Percentiles rank a stretch among this genome's conserved stretches.
Evolutionary conservation across 2,797 vertebrate genomes (phyloP).

Genomic region (Orestias chungarensis): DNA sequence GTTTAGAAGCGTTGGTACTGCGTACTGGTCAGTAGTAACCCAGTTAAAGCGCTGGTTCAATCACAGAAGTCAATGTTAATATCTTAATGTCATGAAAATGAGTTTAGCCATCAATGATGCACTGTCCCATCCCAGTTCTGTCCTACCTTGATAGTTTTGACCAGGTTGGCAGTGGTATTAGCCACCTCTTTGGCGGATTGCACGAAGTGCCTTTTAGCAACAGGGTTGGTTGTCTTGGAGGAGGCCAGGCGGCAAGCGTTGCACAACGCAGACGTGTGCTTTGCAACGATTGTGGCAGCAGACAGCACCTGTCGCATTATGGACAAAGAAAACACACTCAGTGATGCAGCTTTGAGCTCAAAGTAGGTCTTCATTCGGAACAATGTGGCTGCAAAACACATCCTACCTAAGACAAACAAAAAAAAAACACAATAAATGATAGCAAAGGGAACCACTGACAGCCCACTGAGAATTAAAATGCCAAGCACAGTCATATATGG

Average conservation of each 20-base stretch:
- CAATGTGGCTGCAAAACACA: neutral
- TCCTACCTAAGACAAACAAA: no score
- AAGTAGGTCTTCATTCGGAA: neutral
- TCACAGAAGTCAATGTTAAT: slow-evolving; percentile 3
- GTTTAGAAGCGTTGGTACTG: no score
- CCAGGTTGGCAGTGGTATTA: slow-evolving; percentile 97
- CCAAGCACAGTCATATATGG: neutral
- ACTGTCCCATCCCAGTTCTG: neutral
- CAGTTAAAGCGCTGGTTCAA: no score
- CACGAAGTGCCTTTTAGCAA: slow-evolving; percentile 98
- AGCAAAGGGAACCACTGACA: neutral
- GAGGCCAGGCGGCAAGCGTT: slow-evolving; percentile 97
- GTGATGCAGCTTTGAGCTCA: neutral
- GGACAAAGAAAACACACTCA: slow-evolving; percentile 17
- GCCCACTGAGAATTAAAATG: neutral
- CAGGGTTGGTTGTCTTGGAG: slow-evolving; percentile 93
- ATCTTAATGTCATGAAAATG: slow-evolving; percentile 5
- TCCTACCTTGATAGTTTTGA: slow-evolving; percentile 97
- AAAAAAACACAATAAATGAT: neutral
- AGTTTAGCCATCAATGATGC: neutral
- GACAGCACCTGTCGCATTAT: slow-evolving; percentile 87
- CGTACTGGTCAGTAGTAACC: no score
- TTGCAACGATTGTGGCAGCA: slow-evolving; percentile 97
- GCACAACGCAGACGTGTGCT: slow-evolving; percentile 96
- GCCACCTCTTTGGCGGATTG: slow-evolving; percentile 99